These are phyloP conservation scores for Nomada fabriciana DNA, from an alignment of 2,888 invertebrate species.

Conservation along the genomic window DNA sequence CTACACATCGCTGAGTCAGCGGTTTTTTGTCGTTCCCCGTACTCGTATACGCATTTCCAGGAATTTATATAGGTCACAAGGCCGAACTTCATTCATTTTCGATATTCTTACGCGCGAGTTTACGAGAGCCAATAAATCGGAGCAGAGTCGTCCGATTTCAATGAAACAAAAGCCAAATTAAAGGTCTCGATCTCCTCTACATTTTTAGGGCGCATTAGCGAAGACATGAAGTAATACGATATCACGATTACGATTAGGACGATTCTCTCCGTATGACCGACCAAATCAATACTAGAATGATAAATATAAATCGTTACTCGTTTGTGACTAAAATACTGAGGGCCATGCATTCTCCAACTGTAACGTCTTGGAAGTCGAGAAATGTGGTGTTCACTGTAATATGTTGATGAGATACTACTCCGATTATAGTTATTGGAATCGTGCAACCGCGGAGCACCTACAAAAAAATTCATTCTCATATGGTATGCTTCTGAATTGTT, in stretches of 20 bases:
- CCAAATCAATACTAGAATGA: background rate
- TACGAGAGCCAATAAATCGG: background rate
- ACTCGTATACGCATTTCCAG: constrained; percentile 17
- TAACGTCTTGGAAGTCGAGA: constrained; percentile 86
- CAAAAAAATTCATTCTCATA: constrained; percentile 42
- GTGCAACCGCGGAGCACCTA: constrained; percentile 87
- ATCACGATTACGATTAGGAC: too few relatives aligned
- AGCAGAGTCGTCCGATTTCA: background rate
- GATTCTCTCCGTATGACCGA: background rate
- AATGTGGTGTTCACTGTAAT: constrained; percentile 83
- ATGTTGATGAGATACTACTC: constrained; percentile 87
- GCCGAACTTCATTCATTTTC: constrained; percentile 28
- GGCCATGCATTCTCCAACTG: constrained; percentile 87
- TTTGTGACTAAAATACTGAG: constrained; percentile 86
- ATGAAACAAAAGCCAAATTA: background rate
- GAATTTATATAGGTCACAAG: constrained; percentile 27
- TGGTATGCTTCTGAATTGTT: background rate
- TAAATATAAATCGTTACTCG: constrained; percentile 83
- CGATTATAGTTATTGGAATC: constrained; percentile 87
- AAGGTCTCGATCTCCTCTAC: background rate
- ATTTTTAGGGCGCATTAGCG: too few relatives aligned
- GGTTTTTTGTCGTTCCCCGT: constrained; percentile 12
- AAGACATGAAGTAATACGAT: too few relatives aligned
- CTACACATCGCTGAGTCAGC: constrained; percentile 20
- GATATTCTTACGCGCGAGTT: background rate